Evolutionary conservation across 2,113 vertebrate genomes (phyloP), one percentile per base, ranked within the genome.

Genomic region (Corythoichthys intestinalis): DNA sequence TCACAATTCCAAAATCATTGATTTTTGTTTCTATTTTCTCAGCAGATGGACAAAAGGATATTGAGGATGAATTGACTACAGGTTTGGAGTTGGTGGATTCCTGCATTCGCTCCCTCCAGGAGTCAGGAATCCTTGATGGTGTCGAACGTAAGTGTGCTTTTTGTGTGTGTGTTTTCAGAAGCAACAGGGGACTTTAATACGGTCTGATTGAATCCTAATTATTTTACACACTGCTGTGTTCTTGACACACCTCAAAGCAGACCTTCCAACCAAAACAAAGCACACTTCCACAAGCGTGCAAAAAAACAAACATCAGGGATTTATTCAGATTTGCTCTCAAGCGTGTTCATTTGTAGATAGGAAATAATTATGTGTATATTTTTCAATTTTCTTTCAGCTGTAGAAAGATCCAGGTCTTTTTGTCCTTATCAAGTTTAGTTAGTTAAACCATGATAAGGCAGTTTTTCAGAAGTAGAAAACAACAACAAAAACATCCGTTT

Each of bases 21-120:
- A 44, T 20, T 46, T 12, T 63, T 44, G 6, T 20, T 14, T 28
- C 2, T 63, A 6, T 12, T 63, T 63, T 38, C 4, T 54, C 71
- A 80, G 74, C 91, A 89, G 96, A 99, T 86, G 96, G 95, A 86
- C 96, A 97, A 80, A 98, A 98, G 87, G 96, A 97, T 75, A 98
- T 98, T n/a, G 97, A 99, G 87, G 97, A 99, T 76, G 97, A 99
- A 72, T 88, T 99, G 73, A 98, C 96, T 65, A 99, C 96, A 57
- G 97, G 97, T 62, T 89, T 99, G 69, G 97, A 98, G 91, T 85
- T 99, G 85, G 97, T 99, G 81, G 97, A 99, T 85, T 99, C 97
- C 57, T 98, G 97, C 83, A 98, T 99, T 84, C 92, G 97, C 59
- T 98, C 97, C 0, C 90, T 99, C 47, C 97, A 99, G 86, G 96